Conservation (phyloP, 2,888 invertebrate genomes). For the Drosophila suboccidentalis region DNA sequence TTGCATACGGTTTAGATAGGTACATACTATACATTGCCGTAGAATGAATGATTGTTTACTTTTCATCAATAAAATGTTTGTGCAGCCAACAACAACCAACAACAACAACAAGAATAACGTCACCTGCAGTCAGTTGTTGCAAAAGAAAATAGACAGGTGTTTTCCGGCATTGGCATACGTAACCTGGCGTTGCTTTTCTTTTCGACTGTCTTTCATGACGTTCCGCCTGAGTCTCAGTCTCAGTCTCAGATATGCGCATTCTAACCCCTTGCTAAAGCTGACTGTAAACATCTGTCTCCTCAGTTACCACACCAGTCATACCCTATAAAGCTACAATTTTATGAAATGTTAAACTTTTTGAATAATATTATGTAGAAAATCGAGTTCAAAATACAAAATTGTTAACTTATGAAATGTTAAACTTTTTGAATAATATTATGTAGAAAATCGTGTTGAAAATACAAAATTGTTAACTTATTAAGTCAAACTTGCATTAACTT, state of each 20-base stretch:
- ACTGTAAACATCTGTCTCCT: conserved; percentile 13
- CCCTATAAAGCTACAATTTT: conserved; percentile 27
- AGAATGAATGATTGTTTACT: conserved; percentile 64
- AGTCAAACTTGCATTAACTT: too few species aligned
- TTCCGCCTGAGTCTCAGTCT: conserved; percentile 21
- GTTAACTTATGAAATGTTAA: too few species aligned
- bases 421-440: too few species aligned
- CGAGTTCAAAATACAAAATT: too few species aligned
- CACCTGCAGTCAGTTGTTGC: conserved; percentile 30
- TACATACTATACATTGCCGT: neutral
- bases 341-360: too few species aligned
- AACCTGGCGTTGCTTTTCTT: conserved; percentile 35
- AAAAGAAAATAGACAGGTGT: conserved; percentile 68
- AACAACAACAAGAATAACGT: conserved; percentile 24
- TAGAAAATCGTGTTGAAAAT: too few species aligned
- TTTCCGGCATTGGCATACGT: conserved; percentile 58
- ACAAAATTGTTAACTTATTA: too few species aligned
- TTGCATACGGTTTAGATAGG: conserved; percentile 38
- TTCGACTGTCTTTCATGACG: conserved; percentile 7
- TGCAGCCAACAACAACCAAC: conserved; percentile 32
- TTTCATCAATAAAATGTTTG: conserved; percentile 78
- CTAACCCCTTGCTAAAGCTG: conserved; percentile 24
- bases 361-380: too few species aligned
- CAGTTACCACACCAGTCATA: conserved; percentile 19
- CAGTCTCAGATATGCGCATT: conserved; percentile 28